Evolutionary conservation across 2,888 invertebrate species (phyloP).

Genomic region (Pyrrhia umbra): DNA sequence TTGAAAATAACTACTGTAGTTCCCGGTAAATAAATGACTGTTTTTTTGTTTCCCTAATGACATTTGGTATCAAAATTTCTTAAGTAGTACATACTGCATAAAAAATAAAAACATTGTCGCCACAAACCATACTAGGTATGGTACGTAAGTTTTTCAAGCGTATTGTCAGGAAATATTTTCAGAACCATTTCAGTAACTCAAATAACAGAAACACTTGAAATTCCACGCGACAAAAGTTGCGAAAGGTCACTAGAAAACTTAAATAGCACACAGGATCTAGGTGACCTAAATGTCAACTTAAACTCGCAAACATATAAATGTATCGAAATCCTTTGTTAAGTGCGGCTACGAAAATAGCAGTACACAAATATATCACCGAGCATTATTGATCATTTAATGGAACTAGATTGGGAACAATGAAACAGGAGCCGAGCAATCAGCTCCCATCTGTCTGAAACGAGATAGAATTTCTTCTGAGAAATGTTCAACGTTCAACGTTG

Average conservation of each 20-base stretch:
- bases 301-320: slow-evolving; percentile 7
- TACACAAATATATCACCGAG: slow-evolving; percentile 59
- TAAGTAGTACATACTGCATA: too few relatives aligned
- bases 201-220: slow-evolving; percentile 20
- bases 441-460: slow-evolving; percentile 54
- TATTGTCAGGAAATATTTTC: slow-evolving; percentile 12
- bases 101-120: neutral
- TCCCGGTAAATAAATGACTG: neutral
- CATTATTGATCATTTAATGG: slow-evolving; percentile 71
- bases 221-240: slow-evolving; percentile 22
- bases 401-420: slow-evolving; percentile 73
- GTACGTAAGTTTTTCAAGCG: neutral
- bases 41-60: too few relatives aligned
- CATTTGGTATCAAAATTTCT: too few relatives aligned
- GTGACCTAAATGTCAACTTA: slow-evolving; percentile 37
- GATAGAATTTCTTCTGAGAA: slow-evolving; percentile 63
- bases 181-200: slow-evolving; percentile 1
- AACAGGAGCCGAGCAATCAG: slow-evolving; percentile 67
- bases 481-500: slow-evolving; percentile 40
- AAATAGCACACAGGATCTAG: slow-evolving; percentile 41
- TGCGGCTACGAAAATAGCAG: slow-evolving; percentile 34
- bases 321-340: slow-evolving; percentile 16
- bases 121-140: too few relatives aligned
- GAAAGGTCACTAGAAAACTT: slow-evolving; percentile 36
- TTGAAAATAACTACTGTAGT: neutral